Base-by-base conservation (phyloP, 2,888 invertebrate species). In the Synanthedon myopaeformis region DNA sequence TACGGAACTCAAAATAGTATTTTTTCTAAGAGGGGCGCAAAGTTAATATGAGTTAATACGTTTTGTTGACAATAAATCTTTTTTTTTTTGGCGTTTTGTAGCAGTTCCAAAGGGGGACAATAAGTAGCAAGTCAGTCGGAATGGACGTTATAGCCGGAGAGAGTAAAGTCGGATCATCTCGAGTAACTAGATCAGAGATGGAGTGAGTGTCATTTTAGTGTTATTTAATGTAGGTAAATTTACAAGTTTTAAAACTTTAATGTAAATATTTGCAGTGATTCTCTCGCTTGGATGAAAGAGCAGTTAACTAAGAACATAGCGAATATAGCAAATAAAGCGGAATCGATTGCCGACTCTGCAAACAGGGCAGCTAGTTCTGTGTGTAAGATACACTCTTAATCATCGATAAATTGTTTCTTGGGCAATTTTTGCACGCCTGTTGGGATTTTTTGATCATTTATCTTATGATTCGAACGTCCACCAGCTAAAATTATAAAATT, bases 221-320 rank as follows among this genome's bases (percentile, higher is more conserved):
- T 6, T 35, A 2, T 10, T 35, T 35, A 2, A 35, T 10, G 35
- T 35, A 10, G 35, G 35, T 35, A 3, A 35, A 35, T 10, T 35
- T 35, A 35, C 35, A 35, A 35, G 6, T 35, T 35, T n/a, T 35
- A 8, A 35, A 35, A 10, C 10, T 2, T 8, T 35, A 10, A 35
- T 35, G 35, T 10, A 35, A 6, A 2, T 35, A 10, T 6, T 59
- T 14, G 5, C 54, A 77, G 78, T 2, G 63, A 62, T 0, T 67
- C 70, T 1, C 17, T 76, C 41, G 55, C 57, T 1, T 42, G 48
- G 1, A 53, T 79, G 51, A 67, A 61, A 14, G 67, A 65, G 0
- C 70, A 75, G 0, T 42, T 80, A 53, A 57, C 57, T 4, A 70
- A 65, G 55, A 61, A 59, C 6, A 60, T 76, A 51, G 61, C 62